Evolutionary conservation across 64 coral and sea anemone species (phyloP).

Genomic region (Acropora tenuis): DNA sequence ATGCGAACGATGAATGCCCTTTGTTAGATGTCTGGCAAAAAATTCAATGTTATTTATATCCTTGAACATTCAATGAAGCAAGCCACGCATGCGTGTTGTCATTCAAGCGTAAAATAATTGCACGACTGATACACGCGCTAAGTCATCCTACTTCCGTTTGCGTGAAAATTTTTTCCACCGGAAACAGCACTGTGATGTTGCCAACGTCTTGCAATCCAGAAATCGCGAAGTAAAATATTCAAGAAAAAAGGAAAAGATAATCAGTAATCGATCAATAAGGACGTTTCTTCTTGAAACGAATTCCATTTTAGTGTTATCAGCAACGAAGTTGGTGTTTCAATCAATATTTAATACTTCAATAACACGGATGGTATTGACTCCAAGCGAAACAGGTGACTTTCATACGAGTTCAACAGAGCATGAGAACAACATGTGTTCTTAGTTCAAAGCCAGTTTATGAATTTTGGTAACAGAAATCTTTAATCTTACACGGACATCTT

Average conservation of each 20-base stretch:
- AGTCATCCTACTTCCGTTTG: constrained; percentile 55
- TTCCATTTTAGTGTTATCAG: constrained; percentile 64
- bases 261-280: not conserved
- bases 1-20: constrained; percentile 52
- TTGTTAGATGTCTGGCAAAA: constrained; percentile 65
- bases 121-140: constrained; percentile 64
- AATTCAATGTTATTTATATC: constrained; percentile 79
- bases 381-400: constrained; percentile 61
- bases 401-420: constrained; percentile 33
- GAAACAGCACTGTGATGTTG: not conserved
- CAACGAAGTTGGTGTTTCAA: constrained; percentile 33
- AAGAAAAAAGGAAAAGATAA: not conserved
- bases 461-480: not conserved
- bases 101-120: constrained; percentile 35
- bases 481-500: not conserved
- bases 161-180: constrained; percentile 36
- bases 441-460: not conserved
- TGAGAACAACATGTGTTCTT: constrained; percentile 50
- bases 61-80: constrained; percentile 2
- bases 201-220: not conserved
- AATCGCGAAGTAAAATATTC: not conserved
- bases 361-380: constrained; percentile 45
- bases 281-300: constrained; percentile 29
- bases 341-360: constrained; percentile 61
- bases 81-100: constrained; percentile 46